phyloP scores from a whole-genome alignment of 1,140 invertebrate species.

The Scaptomyza hsui region DNA sequence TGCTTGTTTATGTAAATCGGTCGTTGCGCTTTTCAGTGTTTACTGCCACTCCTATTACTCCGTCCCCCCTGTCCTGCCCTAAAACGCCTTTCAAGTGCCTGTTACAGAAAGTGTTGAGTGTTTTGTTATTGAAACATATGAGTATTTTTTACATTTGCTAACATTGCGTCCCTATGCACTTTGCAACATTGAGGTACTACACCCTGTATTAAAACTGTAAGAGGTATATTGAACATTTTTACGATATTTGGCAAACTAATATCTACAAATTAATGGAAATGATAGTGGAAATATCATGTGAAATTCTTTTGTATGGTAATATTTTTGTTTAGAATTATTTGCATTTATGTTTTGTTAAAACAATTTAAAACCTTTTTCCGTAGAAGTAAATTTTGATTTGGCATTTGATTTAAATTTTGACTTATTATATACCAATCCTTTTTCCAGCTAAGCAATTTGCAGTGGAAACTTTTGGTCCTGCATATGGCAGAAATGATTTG shows the following conservation, averaged over 20 bases:
- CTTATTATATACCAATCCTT: no score
- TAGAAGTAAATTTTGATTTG: neutral
- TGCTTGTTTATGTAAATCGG: constrained; percentile 72
- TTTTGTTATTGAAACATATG: constrained; percentile 82
- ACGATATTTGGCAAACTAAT: no score
- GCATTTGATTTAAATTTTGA: neutral
- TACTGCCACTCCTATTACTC: constrained; percentile 22
- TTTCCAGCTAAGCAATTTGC: neutral
- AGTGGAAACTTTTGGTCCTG: neutral
- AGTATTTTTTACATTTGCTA: constrained; percentile 61
- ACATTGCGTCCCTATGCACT: constrained; percentile 22
- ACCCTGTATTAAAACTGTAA: constrained; percentile 6
- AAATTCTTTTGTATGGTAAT: no score
- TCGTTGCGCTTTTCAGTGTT: constrained; percentile 58
- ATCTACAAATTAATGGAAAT: no score
- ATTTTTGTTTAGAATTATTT: no score
- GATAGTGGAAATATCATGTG: no score
- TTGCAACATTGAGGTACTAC: constrained; percentile 30
- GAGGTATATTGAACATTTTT: neutral
- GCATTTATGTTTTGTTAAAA: no score
- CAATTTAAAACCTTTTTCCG: no score
- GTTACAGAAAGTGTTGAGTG: constrained; percentile 66
- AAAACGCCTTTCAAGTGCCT: constrained; percentile 21
- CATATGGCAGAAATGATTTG: neutral
- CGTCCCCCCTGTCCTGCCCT: neutral